A percentile compares a stretch with the other conserved stretches of the same genome.
Evolutionary conservation across 2,797 vertebrate genomes (phyloP).

Genomic region (Babyrousa celebensis): DNA sequence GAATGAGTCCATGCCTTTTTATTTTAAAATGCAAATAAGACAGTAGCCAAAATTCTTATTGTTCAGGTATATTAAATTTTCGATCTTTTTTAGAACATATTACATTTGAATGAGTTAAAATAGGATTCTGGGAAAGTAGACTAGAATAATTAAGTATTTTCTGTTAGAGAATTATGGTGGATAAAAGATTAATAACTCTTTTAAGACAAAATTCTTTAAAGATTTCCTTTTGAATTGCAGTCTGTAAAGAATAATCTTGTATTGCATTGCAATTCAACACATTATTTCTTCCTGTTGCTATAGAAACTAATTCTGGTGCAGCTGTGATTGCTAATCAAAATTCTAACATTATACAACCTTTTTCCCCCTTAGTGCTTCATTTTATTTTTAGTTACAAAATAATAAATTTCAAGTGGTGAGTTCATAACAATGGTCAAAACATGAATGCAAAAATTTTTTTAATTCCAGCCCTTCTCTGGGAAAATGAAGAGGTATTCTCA

Average conservation of each 20-base stretch:
- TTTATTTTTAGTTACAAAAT: conserved; percentile 91
- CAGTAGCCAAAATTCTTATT: conserved; percentile 78
- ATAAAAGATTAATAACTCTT: conserved; percentile 87
- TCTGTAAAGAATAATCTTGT: conserved; percentile 92
- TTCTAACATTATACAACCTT: conserved; percentile 91
- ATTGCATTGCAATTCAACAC: conserved; percentile 91
- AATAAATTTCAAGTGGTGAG: conserved; percentile 87
- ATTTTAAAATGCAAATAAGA: conserved; percentile 81
- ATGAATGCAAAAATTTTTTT: conserved; percentile 84
- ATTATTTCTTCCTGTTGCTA: conserved; percentile 93
- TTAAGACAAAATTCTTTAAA: conserved; percentile 88
- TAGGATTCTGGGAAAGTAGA: conserved; percentile 74
- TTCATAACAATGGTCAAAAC: conserved; percentile 90
- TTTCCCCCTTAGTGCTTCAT: conserved; percentile 81
- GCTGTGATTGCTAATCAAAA: conserved; percentile 93
- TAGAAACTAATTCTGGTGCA: conserved; percentile 94
- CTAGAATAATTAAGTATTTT: conserved; percentile 79
- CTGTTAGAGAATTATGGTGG: conserved; percentile 77
- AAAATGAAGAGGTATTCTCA: conserved; percentile 83
- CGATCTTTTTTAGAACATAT: conserved; percentile 72
- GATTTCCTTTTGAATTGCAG: conserved; percentile 89
- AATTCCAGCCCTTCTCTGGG: conserved; percentile 77
- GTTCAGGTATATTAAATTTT: conserved; percentile 81
- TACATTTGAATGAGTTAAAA: conserved; percentile 84
- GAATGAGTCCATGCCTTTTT: conserved; percentile 53